phyloP scores from a whole-genome alignment of 2,797 vertebrate species.

The Forpus xanthops region DNA sequence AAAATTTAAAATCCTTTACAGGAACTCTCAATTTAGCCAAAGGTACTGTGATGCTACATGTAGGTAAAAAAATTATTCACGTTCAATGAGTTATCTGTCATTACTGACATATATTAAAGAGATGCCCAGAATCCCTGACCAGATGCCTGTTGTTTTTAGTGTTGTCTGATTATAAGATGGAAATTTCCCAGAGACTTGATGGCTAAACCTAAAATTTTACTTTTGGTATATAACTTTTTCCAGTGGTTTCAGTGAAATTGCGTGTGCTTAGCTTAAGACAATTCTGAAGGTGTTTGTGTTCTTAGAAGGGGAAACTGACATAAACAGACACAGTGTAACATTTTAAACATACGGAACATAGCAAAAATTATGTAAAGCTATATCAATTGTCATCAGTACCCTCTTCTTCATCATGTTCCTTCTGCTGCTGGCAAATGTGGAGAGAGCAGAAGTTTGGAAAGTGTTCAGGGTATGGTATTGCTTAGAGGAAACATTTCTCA shows the following conservation, averaged over 20 bases:
- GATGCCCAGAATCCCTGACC: neutral
- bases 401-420: neutral
- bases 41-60: neutral
- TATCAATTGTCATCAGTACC: neutral
- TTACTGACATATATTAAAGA: neutral
- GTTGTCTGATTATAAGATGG: neutral
- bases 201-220: neutral
- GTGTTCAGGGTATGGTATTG: neutral
- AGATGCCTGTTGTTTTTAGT: neutral
- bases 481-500: neutral
- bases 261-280: neutral
- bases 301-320: neutral
- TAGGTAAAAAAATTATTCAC: neutral
- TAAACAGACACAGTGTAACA: neutral
- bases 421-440: neutral
- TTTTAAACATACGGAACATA: neutral
- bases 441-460: neutral
- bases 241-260: neutral
- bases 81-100: accelerated
- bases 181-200: neutral
- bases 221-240: neutral
- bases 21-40: neutral
- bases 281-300: neutral
- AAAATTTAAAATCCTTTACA: neutral
- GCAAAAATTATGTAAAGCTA: neutral